Percentiles rank a stretch among this genome's conserved stretches.
These are phyloP conservation scores for Lophotis ruficrista DNA, from an alignment of 2,113 vertebrate genomes.

Conservation along the genomic window DNA sequence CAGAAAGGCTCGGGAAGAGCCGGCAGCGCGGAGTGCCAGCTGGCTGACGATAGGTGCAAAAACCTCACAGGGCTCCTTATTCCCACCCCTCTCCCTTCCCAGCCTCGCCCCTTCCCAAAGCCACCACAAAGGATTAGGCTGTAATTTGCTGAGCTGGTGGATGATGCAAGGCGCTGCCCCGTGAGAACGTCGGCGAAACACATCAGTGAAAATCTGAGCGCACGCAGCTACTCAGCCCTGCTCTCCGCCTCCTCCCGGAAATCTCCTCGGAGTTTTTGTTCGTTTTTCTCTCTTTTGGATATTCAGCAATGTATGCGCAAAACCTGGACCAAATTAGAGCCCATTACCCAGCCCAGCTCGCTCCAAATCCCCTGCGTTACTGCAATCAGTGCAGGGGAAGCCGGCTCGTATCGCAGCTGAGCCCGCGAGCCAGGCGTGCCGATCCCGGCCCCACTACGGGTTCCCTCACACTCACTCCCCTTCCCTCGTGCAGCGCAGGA, in stretches of 20 bases:
- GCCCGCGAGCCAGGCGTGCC: not conserved
- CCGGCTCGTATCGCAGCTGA: not conserved
- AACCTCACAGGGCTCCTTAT: not conserved
- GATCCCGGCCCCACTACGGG: not conserved
- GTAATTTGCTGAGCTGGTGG: conserved; percentile 9
- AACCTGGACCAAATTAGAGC: conserved; percentile 71
- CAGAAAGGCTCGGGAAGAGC: not conserved
- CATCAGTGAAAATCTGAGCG: not conserved
- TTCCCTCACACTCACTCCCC: not conserved
- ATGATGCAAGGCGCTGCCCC: not conserved
- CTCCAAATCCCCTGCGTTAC: conserved; percentile 66
- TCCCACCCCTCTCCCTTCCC: not conserved
- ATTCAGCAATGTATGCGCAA: conserved; percentile 26
- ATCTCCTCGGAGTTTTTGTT: conserved; percentile 11
- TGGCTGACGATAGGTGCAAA: not conserved
- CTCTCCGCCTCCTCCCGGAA: conserved; percentile 27
- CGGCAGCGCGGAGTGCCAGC: not conserved
- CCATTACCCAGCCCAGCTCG: conserved; percentile 49
- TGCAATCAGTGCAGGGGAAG: conserved; percentile 53
- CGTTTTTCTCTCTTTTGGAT: not conserved
- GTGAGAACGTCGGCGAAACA: not conserved
- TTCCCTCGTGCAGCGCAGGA: not conserved
- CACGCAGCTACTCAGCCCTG: not conserved
- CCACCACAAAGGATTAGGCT: not conserved
- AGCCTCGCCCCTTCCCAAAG: not conserved